Conservation (phyloP, 2,888 invertebrate genomes). For the Cetonia aurata region DNA sequence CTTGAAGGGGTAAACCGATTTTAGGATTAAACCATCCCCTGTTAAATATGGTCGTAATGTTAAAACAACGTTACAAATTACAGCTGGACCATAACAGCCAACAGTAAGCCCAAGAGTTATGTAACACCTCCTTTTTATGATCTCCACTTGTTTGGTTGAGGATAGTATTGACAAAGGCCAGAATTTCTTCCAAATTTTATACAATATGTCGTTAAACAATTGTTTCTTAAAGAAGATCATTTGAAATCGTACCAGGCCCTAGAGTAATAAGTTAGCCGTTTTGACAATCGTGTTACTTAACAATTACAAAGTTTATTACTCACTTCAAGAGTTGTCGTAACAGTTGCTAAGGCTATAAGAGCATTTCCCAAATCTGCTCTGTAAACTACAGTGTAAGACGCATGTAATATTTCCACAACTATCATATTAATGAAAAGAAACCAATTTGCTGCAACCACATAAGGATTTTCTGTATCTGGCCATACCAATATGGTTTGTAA, state of each 20-base stretch:
- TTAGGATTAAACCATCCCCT: slow-evolving; percentile 38
- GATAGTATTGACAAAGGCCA: slow-evolving; percentile 31
- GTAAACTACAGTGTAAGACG: slow-evolving; percentile 26
- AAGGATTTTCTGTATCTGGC: slow-evolving; percentile 35
- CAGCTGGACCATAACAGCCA: slow-evolving; percentile 24
- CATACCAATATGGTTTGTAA: slow-evolving; percentile 37
- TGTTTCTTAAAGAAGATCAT: slow-evolving; percentile 38
- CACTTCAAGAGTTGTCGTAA: slow-evolving; percentile 41
- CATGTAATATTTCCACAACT: slow-evolving; percentile 35
- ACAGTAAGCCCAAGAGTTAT: slow-evolving; percentile 6
- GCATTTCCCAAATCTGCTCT: slow-evolving; percentile 19
- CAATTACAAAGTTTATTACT: not conserved
- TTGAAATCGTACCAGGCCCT: slow-evolving; percentile 39
- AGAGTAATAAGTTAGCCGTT: not conserved
- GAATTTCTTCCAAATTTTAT: slow-evolving; percentile 42
- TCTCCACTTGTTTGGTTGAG: not conserved
- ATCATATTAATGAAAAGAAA: slow-evolving; percentile 40
- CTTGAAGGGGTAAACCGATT: slow-evolving; percentile 47
- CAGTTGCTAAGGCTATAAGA: slow-evolving; percentile 34
- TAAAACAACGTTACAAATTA: slow-evolving; percentile 29
- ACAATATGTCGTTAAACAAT: slow-evolving; percentile 36
- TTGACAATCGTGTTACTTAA: no score
- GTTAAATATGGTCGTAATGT: slow-evolving; percentile 34
- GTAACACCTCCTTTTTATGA: slow-evolving; percentile 14
- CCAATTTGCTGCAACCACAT: slow-evolving; percentile 24